Percentiles rank a stretch among this genome's conserved stretches.
These are phyloP conservation scores for Alviniconcha marisindica DNA, from an alignment of 1,140 invertebrate genomes.

Conservation along the genomic window DNA sequence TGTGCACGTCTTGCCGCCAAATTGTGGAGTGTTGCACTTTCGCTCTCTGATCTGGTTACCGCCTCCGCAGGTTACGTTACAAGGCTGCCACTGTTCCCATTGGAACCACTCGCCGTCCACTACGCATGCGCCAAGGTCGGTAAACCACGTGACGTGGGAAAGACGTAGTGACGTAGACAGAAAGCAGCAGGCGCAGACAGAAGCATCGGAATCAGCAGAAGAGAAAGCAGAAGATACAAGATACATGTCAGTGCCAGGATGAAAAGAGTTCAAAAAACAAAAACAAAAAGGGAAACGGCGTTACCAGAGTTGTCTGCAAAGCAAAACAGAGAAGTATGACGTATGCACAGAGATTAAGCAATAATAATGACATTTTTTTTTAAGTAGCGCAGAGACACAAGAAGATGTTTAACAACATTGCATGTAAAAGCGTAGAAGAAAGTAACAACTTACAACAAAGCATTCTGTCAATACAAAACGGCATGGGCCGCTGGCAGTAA, in stretches of 20 bases:
- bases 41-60: conserved; percentile 84
- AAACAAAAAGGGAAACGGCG: neutral
- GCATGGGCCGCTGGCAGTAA: no score
- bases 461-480: no score
- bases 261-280: neutral
- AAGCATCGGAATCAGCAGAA: no score
- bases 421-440: no score
- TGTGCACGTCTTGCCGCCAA: conserved; percentile 56
- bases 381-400: no score
- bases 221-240: neutral
- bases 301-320: no score
- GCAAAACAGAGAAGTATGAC: no score
- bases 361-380: no score
- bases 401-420: no score
- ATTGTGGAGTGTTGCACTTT: conserved; percentile 51
- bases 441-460: no score
- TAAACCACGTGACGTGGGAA: neutral
- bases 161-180: neutral
- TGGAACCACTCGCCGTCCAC: conserved; percentile 60
- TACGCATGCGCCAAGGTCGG: conserved; percentile 32
- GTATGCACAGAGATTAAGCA: no score
- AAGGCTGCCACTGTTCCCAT: conserved; percentile 88
- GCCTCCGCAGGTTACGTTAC: conserved; percentile 92
- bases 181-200: neutral
- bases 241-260: neutral